Percentiles rank a stretch among this genome's conserved stretches.
Evolutionary conservation across 2,888 invertebrate genomes (phyloP).

Genomic region (Drosophila glabriapex): DNA sequence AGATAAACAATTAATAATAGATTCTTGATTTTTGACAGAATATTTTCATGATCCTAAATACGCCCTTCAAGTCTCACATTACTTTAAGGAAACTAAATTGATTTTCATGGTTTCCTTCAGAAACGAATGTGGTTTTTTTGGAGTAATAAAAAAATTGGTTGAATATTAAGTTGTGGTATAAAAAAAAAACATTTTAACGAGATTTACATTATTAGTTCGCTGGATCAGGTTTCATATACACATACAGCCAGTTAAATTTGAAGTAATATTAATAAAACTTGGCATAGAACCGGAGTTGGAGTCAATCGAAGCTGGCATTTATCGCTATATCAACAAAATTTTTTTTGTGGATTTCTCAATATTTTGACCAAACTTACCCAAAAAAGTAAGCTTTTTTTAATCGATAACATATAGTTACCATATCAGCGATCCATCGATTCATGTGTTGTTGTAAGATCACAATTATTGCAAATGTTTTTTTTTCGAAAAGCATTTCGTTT

Average conservation of each 20-base stretch:
- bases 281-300: neutral
- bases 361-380: neutral
- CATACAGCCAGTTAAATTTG: neutral
- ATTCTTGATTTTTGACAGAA: neutral
- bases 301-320: neutral
- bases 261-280: neutral
- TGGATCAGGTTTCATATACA: neutral
- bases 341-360: neutral
- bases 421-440: neutral
- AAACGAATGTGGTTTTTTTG: neutral
- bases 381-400: neutral
- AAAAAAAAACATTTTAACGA: no score
- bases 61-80: neutral
- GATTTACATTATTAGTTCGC: no score
- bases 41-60: neutral
- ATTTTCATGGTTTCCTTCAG: neutral
- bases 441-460: neutral
- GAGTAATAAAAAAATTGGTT: neutral
- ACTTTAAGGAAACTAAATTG: neutral
- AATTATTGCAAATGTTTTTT: neutral
- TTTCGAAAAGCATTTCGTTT: constrained; percentile 56
- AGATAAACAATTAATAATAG: neutral
- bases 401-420: neutral
- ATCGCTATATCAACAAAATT: neutral
- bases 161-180: no score